phyloP scores from a whole-genome alignment of 2,113 vertebrate species.

The Gallinago undulata region DNA sequence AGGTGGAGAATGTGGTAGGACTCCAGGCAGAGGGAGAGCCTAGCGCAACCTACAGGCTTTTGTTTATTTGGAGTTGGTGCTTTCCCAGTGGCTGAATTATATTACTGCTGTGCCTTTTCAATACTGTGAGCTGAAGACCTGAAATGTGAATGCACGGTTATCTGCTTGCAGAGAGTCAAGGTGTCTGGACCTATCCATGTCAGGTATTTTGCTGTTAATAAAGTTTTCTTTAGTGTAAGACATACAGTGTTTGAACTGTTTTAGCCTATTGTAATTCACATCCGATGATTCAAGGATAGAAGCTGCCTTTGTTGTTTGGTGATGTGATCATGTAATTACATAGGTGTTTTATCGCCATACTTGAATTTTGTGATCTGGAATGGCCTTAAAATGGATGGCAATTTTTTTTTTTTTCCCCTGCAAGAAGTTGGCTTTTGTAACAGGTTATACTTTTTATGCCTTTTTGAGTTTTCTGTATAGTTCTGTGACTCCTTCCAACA shows the following conservation, averaged over 20 bases:
- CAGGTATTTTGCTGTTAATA: background rate
- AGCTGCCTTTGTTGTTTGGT: background rate
- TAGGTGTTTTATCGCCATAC: background rate
- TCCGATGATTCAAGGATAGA: accelerated
- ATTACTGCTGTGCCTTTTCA: accelerated
- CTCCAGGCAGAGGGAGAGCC: background rate
- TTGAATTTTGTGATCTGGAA: background rate
- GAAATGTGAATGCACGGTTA: accelerated
- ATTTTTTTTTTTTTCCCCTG: background rate
- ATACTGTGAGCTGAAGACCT: accelerated
- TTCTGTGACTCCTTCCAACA: background rate
- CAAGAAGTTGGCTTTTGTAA: background rate
- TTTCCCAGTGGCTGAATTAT: background rate
- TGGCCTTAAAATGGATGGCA: background rate
- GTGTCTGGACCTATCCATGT: background rate
- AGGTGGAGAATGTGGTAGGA: background rate
- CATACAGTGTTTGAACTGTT: background rate
- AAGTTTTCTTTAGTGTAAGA: background rate
- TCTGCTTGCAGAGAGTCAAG: background rate
- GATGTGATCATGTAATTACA: background rate
- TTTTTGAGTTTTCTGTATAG: background rate
- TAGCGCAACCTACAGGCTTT: background rate
- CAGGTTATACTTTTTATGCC: background rate
- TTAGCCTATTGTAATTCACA: background rate
- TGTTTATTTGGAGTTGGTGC: background rate